Conservation (phyloP, 1,140 invertebrate genomes). For the Procambarus clarkii region DNA sequence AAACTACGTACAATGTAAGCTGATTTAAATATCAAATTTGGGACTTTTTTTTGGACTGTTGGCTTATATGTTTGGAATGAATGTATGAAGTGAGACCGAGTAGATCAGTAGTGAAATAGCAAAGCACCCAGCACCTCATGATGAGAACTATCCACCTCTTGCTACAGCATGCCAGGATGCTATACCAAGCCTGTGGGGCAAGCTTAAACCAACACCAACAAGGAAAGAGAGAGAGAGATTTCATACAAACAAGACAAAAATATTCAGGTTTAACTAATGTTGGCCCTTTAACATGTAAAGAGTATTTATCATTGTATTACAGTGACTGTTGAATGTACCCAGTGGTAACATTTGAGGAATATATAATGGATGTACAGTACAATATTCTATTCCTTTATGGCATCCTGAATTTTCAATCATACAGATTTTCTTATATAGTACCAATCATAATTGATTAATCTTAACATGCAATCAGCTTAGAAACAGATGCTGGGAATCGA, state of each 20-base stretch:
- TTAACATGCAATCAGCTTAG: neutral
- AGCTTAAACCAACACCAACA: neutral
- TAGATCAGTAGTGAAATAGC: neutral
- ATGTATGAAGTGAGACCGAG: neutral
- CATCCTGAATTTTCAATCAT: neutral
- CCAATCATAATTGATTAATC: neutral
- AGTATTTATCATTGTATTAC: slow-evolving; percentile 4
- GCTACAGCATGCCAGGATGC: slow-evolving; percentile 1
- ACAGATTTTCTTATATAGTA: neutral
- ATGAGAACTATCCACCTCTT: neutral
- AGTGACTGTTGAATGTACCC: neutral
- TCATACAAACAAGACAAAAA: neutral
- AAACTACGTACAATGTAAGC: neutral
- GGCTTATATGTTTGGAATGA: slow-evolving; percentile 4
- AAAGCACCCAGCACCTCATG: slow-evolving; percentile 9
- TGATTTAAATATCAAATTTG: neutral
- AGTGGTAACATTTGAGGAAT: neutral
- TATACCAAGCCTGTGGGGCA: neutral
- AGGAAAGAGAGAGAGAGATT: neutral
- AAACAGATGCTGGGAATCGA: neutral
- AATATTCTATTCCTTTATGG: neutral
- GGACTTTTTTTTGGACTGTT: neutral
- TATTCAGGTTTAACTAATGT: slow-evolving; percentile 11
- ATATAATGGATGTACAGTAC: neutral
- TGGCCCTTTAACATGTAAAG: slow-evolving; percentile 3